Percentiles rank a stretch among this genome's conserved stretches.
phyloP scores from a whole-genome alignment of 2,888 invertebrate species.

The Hemithea aestivaria region DNA sequence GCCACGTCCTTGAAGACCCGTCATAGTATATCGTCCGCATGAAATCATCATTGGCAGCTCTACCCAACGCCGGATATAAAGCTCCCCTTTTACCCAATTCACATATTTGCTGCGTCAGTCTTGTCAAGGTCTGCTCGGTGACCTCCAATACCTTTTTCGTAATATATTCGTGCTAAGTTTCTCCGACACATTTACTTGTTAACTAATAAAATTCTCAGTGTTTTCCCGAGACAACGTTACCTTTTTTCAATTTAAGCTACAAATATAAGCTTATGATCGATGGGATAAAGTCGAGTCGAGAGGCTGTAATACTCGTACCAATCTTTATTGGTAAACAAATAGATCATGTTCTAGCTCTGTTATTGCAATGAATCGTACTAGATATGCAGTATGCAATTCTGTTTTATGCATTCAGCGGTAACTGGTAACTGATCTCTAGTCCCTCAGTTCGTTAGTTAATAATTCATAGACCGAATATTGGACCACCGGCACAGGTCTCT shows the following conservation, averaged over 20 bases:
- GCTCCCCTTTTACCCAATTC: constrained; percentile 10
- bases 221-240: too few species aligned
- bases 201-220: too few species aligned
- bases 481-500: neutral
- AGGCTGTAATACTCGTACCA: constrained; percentile 23
- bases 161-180: too few species aligned
- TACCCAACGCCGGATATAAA: constrained; percentile 6
- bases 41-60: constrained; percentile 18
- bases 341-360: constrained; percentile 7
- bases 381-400: constrained; percentile 6
- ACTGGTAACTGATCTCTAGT: constrained; percentile 5
- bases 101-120: constrained; percentile 11
- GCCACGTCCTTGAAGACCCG: constrained; percentile 22
- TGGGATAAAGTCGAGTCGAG: constrained; percentile 24
- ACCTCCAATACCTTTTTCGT: constrained; percentile 10
- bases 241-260: neutral
- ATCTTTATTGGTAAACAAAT: constrained; percentile 16
- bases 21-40: constrained; percentile 14
- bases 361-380: constrained; percentile 2
- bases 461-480: constrained; percentile 4
- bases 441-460: constrained; percentile 1
- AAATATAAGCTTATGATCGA: constrained; percentile 34
- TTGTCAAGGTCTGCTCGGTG: constrained; percentile 8
- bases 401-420: constrained; percentile 2
- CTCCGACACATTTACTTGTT: too few species aligned